Evolutionary conservation across 2,888 invertebrate species (phyloP), one percentile per base, ranked within the genome.

Genomic region (Stegophylla sp.): DNA sequence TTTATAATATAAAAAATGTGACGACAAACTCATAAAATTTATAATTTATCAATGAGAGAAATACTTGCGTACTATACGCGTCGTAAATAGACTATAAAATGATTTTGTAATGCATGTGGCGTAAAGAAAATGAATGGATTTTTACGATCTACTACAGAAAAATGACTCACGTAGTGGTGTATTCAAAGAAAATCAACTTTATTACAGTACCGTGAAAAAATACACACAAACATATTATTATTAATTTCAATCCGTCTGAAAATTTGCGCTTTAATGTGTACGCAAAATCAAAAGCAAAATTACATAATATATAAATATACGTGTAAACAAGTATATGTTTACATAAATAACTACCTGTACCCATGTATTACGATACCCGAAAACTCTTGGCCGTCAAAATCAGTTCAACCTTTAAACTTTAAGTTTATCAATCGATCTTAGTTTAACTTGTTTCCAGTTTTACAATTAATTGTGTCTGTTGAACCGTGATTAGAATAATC

Each of bases 71-170:
- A 64, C 34, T 28, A 34, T 28, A 26, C 17, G 48, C 15, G 74
- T 51, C 51, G 51, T 75, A 51, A 75, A 75, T 75, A 34, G 34
- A 75, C 63, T 51, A 64, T 75, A 75, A 75, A 75, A 51, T 51
- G 69, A 53, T 45, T 64, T 63, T 34, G 34, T 34, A 34, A 34
- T 34, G 34, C 34, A 34, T 34, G 34, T n/a, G 51, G 45, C 43
- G 20, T 23, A 17, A 28, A 45, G 48, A 51, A 53, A 56, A 56
- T 17, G 20, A 56, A 56, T 61, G 13, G 48, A 75, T 64, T 75
- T 73, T 75, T 75, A 75, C 63, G 74, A 75, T 75, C 74, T 48
- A 45, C 17, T 23, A 48, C 48, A 20, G 34, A 63, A 34, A 75
- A 63, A 63, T 51, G 63, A 41, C 63, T 63, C 51, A 63, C 17